phyloP scores from a whole-genome alignment of 1,140 invertebrate genomes.

The Halyomorpha halys region DNA sequence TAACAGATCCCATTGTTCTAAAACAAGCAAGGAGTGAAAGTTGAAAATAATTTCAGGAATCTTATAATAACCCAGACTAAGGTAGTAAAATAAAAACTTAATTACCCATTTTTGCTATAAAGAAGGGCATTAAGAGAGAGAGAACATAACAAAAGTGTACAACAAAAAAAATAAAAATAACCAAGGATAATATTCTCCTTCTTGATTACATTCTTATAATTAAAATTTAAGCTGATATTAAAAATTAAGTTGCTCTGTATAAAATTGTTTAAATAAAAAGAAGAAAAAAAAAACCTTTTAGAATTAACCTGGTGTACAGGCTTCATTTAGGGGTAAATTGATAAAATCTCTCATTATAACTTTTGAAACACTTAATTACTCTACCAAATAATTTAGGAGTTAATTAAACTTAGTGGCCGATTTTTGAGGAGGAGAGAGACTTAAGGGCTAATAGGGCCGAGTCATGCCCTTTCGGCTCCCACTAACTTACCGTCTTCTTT shows the following conservation, averaged over 20 bases:
- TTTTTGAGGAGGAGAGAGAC: constrained; percentile 13
- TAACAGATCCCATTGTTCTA: no score
- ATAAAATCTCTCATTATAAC: constrained; percentile 19
- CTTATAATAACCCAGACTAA: no score
- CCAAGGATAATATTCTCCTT: neutral
- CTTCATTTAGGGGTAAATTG: constrained; percentile 17
- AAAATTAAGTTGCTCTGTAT: constrained; percentile 9
- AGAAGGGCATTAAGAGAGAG: neutral
- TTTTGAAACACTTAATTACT: constrained; percentile 17
- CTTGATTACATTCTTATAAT: constrained; percentile 13
- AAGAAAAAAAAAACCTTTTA: constrained; percentile 4
- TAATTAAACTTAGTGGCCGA: constrained; percentile 17
- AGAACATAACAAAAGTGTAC: neutral
- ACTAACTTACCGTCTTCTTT: no score
- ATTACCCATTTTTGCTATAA: neutral
- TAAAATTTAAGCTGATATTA: constrained; percentile 10
- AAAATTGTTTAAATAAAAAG: constrained; percentile 4
- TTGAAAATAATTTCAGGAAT: no score
- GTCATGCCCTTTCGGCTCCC: neutral
- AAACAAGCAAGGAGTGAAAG: no score
- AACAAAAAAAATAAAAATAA: constrained; percentile 1
- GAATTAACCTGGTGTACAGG: constrained; percentile 16
- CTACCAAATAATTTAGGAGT: constrained; percentile 17
- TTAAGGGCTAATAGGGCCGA: neutral
- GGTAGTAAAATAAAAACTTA: no score